These are phyloP conservation scores for Linepithema humile DNA, from an alignment of 1,140 invertebrate genomes.

Conservation along the genomic window DNA sequence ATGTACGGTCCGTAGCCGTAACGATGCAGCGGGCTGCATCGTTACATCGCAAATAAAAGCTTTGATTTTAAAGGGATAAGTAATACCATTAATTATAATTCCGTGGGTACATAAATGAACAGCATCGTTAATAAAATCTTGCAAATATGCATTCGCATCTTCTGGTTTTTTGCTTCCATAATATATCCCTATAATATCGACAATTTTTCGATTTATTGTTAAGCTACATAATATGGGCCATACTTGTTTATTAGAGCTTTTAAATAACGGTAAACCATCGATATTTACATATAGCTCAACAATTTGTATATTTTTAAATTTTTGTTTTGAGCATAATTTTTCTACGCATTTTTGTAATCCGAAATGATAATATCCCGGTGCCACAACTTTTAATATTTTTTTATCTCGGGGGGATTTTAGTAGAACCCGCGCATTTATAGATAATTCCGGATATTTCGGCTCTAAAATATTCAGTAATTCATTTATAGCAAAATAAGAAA, in stretches of 20 bases:
- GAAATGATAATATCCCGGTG: too few relatives aligned
- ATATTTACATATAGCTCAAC: background rate
- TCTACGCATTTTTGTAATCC: too few relatives aligned
- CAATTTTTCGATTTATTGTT: background rate
- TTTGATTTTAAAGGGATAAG: constrained; percentile 19
- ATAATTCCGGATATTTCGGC: too few relatives aligned
- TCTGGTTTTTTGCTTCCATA: background rate
- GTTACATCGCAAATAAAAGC: background rate
- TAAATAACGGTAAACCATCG: background rate
- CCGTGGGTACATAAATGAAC: background rate
- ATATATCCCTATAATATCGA: background rate
- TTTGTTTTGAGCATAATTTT: too few relatives aligned
- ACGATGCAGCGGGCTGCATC: background rate
- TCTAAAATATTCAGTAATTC: too few relatives aligned
- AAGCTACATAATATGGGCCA: background rate
- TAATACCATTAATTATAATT: background rate
- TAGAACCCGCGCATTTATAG: too few relatives aligned
- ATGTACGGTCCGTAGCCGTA: too few relatives aligned
- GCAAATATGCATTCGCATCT: background rate
- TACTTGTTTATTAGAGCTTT: background rate
- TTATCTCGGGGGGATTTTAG: too few relatives aligned
- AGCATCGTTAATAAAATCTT: background rate
- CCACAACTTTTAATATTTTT: too few relatives aligned
- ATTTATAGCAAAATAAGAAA: too few relatives aligned
- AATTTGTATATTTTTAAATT: too few relatives aligned